Percentiles rank a stretch among this genome's conserved stretches.
Conservation (phyloP, 2,888 invertebrate genomes). For the Eretmocerus hayati region DNA sequence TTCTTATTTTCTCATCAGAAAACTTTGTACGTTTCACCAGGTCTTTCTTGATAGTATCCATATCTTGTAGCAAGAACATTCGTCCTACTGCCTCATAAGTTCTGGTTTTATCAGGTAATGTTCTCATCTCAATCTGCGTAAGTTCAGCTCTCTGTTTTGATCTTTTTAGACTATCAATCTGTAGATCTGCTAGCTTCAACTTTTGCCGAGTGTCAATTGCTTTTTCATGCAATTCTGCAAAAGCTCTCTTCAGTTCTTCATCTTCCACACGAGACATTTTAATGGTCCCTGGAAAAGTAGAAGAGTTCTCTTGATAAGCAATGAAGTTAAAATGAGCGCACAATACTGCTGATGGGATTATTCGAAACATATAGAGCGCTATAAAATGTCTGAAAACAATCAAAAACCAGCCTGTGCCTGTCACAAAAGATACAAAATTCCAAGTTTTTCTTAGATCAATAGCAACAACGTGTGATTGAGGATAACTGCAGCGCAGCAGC, state of each 20-base stretch:
- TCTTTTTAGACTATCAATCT: constrained; percentile 64
- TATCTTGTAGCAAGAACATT: constrained; percentile 72
- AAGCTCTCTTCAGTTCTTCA: constrained; percentile 64
- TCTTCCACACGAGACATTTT: constrained; percentile 35
- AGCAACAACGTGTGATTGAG: too few species aligned
- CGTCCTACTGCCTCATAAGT: constrained; percentile 78
- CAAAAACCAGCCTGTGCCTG: too few species aligned
- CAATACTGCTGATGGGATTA: too few species aligned
- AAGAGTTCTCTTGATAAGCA: too few species aligned
- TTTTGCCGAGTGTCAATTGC: constrained; percentile 75
- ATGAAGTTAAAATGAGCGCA: too few species aligned
- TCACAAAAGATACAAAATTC: too few species aligned
- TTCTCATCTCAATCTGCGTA: constrained; percentile 57
- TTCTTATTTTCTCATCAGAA: constrained; percentile 62
- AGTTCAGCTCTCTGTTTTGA: constrained; percentile 64
- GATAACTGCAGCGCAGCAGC: too few species aligned
- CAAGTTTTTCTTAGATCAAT: too few species aligned
- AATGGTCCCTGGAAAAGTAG: too few species aligned
- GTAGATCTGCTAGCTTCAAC: constrained; percentile 68
- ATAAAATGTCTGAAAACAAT: too few species aligned
- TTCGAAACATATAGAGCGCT: too few species aligned
- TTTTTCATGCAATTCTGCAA: constrained; percentile 73
- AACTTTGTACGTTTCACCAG: constrained; percentile 55
- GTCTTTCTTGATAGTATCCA: constrained; percentile 57
- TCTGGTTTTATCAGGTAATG: constrained; percentile 58